phyloP scores from a whole-genome alignment of 2,797 vertebrate genomes.

The Chaetodon trifasciatus region DNA sequence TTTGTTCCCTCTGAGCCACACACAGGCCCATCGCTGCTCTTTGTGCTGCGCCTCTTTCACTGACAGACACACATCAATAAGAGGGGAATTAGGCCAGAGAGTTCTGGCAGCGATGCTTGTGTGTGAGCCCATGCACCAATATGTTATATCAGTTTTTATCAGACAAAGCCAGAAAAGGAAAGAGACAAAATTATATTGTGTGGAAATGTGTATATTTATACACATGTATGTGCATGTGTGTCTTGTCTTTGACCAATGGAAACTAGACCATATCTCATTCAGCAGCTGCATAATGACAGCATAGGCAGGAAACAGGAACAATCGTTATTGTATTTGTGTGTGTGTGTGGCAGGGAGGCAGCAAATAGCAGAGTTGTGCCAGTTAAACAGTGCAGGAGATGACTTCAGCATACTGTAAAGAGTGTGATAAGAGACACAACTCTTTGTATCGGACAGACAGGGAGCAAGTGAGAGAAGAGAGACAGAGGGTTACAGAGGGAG shows the following conservation, averaged over 20 bases:
- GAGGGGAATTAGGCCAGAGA: conserved; percentile 81
- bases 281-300: conserved; percentile 74
- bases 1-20: conserved; percentile 78
- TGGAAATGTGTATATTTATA: conserved; percentile 31
- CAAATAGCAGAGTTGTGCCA: conserved; percentile 67
- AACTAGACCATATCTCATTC: conserved; percentile 74
- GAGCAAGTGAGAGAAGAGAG: conserved; percentile 39
- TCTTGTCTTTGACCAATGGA: conserved; percentile 51
- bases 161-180: conserved; percentile 37
- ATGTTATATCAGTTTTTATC: conserved; percentile 29
- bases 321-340: conserved; percentile 76
- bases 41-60: conserved; percentile 78
- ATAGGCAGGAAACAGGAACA: conserved; percentile 80
- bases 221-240: background rate
- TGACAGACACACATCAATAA: conserved; percentile 83
- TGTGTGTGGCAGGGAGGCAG: conserved; percentile 36
- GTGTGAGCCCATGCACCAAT: conserved; percentile 36
- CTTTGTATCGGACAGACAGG: conserved; percentile 47
- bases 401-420: conserved; percentile 71
- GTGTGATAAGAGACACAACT: conserved; percentile 67
- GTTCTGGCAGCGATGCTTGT: conserved; percentile 66
- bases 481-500: conserved; percentile 28
- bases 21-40: conserved; percentile 76
- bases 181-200: conserved; percentile 27
- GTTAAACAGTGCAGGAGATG: conserved; percentile 73